Base-by-base conservation (phyloP, 2,888 invertebrate genomes). In the Ichneumoninae sp. region DNA sequence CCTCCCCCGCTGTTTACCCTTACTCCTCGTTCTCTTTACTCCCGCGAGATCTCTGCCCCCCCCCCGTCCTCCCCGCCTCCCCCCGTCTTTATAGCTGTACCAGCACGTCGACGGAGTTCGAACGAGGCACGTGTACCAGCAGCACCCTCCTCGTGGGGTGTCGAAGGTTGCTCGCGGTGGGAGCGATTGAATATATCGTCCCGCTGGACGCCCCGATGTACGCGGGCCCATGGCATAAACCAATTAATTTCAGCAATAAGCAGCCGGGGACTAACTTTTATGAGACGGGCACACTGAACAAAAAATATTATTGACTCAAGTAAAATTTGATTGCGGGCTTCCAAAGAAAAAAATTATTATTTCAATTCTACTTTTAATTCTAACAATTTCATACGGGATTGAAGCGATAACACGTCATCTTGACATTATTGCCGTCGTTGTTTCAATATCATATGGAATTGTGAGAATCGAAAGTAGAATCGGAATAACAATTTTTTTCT, bases 191-290 rank as follows among this genome's bases (percentile, higher is more conserved):
- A 30, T 60, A 5, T 60, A 60, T 40, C 40, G 68, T 52, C 75
- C 10, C 33, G 60, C 36, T 70, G 76, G 80, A 47, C 54, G 69
- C 33, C 8, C 60, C 60, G 60, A 30, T 60, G 30, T 30, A 54
- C 30, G 65, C 16, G 65, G 44, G 65, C 57, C 69, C 69, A 77
- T 85, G 85, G 87, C 86, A 86, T 88, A 89, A 89, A 90, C 87
- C 90, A 90, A 90, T 90, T 90, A 90, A 90, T 88, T 86, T 81
- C 69, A 75, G 75, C 87, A 88, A 89, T 89, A 87, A 88, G 85
- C 86, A 82, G 78, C 76, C 75, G 70, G 83, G 80, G 78, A 84
- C 71, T 76, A 82, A 86, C 84, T 86, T 86, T 86, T 85, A 86
- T 83, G 84, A 70, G 62, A 74, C 76, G 74, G 72, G 77, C 80